These are phyloP conservation scores for Clamator glandarius DNA, from an alignment of 2,797 vertebrate genomes.

Conservation along the genomic window DNA sequence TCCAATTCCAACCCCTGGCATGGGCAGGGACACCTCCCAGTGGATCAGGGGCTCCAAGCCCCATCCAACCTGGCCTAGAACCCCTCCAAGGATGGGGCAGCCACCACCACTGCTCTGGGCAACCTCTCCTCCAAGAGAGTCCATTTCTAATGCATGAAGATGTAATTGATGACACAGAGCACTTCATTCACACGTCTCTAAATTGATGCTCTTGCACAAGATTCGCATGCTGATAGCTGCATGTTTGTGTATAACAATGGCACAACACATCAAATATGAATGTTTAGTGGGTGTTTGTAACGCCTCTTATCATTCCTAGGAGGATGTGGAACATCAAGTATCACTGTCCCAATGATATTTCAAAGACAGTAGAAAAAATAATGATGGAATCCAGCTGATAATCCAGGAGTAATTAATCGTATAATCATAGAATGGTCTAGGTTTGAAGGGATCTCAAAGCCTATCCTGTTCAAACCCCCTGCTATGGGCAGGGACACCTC, in stretches of 20 bases:
- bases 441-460: too few relatives aligned
- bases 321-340: neutral
- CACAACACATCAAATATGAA: neutral
- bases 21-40: too few relatives aligned
- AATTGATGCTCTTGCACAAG: neutral
- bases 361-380: neutral
- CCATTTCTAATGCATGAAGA: neutral
- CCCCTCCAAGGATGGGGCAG: too few relatives aligned
- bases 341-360: neutral
- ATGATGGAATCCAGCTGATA: neutral
- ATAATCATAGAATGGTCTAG: too few relatives aligned
- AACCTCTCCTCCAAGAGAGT: neutral
- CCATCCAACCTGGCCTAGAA: too few relatives aligned
- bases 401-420: neutral
- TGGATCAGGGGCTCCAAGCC: too few relatives aligned
- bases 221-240: neutral
- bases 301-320: neutral
- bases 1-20: too few relatives aligned
- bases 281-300: neutral
- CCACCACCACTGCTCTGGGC: too few relatives aligned
- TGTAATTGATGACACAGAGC: neutral
- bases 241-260: too few relatives aligned
- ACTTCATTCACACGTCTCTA: neutral
- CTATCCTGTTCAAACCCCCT: too few relatives aligned
- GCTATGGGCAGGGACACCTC: too few relatives aligned